A percentile compares a stretch with the other conserved stretches of the same genome.
phyloP scores from a whole-genome alignment of 2,888 invertebrate genomes.

The Acleris holmiana region DNA sequence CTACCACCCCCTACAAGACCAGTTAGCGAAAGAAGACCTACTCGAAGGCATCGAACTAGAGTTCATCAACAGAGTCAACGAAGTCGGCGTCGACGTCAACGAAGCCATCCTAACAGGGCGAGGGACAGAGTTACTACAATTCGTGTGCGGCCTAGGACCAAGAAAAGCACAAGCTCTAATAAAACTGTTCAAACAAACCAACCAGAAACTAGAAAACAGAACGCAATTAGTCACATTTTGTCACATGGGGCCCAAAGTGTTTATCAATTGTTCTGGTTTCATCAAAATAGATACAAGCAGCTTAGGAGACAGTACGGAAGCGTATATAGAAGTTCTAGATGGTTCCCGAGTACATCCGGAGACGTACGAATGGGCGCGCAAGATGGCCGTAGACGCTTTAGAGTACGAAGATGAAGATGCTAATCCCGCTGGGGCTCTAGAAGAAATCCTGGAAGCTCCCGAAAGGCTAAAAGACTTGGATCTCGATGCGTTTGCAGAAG shows the following conservation, averaged over 20 bases:
- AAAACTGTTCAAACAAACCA: constrained; percentile 94
- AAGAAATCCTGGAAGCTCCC: constrained; percentile 98
- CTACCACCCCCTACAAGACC: constrained; percentile 94
- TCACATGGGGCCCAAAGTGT: constrained; percentile 99
- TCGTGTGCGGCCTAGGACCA: constrained; percentile 98
- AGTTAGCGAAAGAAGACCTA: constrained; percentile 92
- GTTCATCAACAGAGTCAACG: constrained; percentile 97
- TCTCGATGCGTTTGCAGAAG: constrained; percentile 99
- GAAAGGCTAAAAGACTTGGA: constrained; percentile 97
- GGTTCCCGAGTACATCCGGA: constrained; percentile 99
- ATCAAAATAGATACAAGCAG: constrained; percentile 99
- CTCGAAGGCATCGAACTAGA: constrained; percentile 94
- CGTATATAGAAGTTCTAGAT: constrained; percentile 97
- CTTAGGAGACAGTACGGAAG: constrained; percentile 96
- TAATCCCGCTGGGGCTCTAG: constrained; percentile 98
- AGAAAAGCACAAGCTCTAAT: constrained; percentile 95
- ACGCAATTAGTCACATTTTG: constrained; percentile 97
- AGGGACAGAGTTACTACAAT: constrained; percentile 95
- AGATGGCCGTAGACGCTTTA: constrained; percentile 99
- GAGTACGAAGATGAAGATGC: constrained; percentile 99
- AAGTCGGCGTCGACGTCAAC: constrained; percentile 99
- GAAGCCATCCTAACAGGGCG: constrained; percentile 95
- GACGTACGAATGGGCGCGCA: constrained; percentile 99
- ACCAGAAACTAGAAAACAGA: constrained; percentile 96
- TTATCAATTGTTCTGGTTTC: constrained; percentile 99